Conservation (phyloP, 2,113 vertebrate species). For the Pygoscelis antarcticus region DNA sequence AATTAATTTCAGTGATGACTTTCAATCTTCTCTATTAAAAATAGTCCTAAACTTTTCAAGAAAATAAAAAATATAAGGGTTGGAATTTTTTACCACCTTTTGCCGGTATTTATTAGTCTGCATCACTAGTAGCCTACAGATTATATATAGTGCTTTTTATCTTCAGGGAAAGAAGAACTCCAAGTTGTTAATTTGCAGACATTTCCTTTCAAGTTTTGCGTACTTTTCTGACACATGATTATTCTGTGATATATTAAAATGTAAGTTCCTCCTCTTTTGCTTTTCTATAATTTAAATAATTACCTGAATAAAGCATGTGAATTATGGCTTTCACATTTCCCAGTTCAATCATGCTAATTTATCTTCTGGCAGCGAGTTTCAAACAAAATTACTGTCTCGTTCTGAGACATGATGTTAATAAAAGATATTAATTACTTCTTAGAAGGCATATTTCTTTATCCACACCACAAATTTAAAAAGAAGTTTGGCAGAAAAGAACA, state of each 20-base stretch:
- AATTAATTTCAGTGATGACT: not conserved
- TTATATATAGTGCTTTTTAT: not conserved
- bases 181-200: not conserved
- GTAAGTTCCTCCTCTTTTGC: not conserved
- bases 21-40: not conserved
- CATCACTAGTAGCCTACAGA: not conserved
- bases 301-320: conserved; percentile 50
- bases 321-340: conserved; percentile 47
- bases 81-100: not conserved
- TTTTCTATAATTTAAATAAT: conserved; percentile 59
- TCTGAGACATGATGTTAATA: conserved; percentile 36
- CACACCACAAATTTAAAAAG: not conserved
- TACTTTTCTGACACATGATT: conserved; percentile 4
- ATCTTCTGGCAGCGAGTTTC: conserved; percentile 41
- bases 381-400: conserved; percentile 50
- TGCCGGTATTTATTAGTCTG: not conserved
- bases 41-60: not conserved
- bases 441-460: conserved; percentile 15
- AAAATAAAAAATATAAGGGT: not conserved
- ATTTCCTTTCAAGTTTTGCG: conserved; percentile 22
- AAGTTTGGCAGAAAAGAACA: not conserved
- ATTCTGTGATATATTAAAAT: conserved; percentile 40
- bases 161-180: not conserved
- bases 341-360: conserved; percentile 58
- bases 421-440: conserved; percentile 59